Percentiles rank a stretch among this genome's conserved stretches.
These are phyloP conservation scores for Trissolcus japonicus DNA, from an alignment of 2,888 invertebrate genomes.

Conservation along the genomic window DNA sequence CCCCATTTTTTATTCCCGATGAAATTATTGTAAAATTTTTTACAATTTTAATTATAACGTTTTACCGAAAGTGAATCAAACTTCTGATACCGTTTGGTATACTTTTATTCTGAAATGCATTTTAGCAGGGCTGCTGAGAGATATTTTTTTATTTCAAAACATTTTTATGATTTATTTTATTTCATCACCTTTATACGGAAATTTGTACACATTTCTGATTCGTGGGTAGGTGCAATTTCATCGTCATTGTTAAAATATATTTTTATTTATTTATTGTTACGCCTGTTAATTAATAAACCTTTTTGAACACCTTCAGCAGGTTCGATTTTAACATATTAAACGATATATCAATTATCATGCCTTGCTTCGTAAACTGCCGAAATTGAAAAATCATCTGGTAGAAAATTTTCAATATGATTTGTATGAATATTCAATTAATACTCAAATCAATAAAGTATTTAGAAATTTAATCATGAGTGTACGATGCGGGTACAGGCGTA, in stretches of 20 bases:
- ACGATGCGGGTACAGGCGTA: too few species aligned
- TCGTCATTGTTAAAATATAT: constrained; percentile 11
- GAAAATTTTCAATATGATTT: too few species aligned
- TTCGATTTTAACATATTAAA: too few species aligned
- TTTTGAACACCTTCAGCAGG: too few species aligned
- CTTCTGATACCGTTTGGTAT: constrained; percentile 6
- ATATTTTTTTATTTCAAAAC: neutral
- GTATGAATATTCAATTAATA: too few species aligned
- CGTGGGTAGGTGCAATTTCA: constrained; percentile 10
- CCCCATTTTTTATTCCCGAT: neutral
- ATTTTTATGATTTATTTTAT: neutral
- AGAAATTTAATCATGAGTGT: too few species aligned
- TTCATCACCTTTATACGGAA: neutral
- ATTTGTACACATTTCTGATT: neutral
- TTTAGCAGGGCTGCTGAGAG: constrained; percentile 31
- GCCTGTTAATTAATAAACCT: neutral
- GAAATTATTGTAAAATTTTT: too few species aligned
- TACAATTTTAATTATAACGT: neutral
- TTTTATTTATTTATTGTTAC: constrained; percentile 7
- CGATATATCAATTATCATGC: too few species aligned
- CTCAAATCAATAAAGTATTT: too few species aligned
- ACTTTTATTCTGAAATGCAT: constrained; percentile 17
- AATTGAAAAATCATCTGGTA: too few species aligned
- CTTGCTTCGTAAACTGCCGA: too few species aligned
- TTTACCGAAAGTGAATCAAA: constrained; percentile 2